These are phyloP conservation scores for Betta splendens DNA, from an alignment of 2,797 vertebrate genomes.

Conservation along the genomic window DNA sequence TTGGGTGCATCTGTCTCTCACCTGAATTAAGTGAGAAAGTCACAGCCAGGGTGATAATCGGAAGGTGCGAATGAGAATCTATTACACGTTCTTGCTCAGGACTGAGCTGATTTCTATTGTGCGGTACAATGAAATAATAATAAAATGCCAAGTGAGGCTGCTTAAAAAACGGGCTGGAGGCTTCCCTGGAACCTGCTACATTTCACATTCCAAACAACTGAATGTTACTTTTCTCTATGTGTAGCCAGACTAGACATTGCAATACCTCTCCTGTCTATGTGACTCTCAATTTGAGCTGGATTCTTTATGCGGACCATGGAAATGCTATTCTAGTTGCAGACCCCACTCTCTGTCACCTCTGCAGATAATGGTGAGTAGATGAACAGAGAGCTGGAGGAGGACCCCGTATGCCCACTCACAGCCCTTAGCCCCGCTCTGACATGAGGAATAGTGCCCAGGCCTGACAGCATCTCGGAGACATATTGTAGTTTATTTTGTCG, in stretches of 20 bases:
- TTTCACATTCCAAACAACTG: slow-evolving; percentile 59
- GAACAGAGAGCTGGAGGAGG: slow-evolving; percentile 76
- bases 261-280: slow-evolving; percentile 58
- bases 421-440: slow-evolving; percentile 70
- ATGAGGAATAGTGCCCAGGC: slow-evolving; percentile 79
- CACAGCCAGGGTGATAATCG: slow-evolving; percentile 41
- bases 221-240: slow-evolving; percentile 48
- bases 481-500: slow-evolving; percentile 83
- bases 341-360: slow-evolving; percentile 75
- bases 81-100: slow-evolving; percentile 21
- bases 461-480: slow-evolving; percentile 82
- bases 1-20: slow-evolving; percentile 59
- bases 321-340: slow-evolving; percentile 78
- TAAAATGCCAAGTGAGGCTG: slow-evolving; percentile 16
- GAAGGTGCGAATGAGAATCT: slow-evolving; percentile 29
- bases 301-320: slow-evolving; percentile 76
- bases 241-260: slow-evolving; percentile 57
- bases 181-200: slow-evolving; percentile 28
- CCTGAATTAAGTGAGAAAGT: slow-evolving; percentile 62
- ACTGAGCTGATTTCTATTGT: slow-evolving; percentile 32
- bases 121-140: slow-evolving; percentile 27
- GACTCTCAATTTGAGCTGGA: slow-evolving; percentile 73
- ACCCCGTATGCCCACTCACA: slow-evolving; percentile 72
- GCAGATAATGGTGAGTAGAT: slow-evolving; percentile 79
- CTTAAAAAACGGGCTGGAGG: slow-evolving; percentile 20